Evolutionary conservation across 2,888 invertebrate genomes (phyloP).

Genomic region (Xestoiulus laeticollis): DNA sequence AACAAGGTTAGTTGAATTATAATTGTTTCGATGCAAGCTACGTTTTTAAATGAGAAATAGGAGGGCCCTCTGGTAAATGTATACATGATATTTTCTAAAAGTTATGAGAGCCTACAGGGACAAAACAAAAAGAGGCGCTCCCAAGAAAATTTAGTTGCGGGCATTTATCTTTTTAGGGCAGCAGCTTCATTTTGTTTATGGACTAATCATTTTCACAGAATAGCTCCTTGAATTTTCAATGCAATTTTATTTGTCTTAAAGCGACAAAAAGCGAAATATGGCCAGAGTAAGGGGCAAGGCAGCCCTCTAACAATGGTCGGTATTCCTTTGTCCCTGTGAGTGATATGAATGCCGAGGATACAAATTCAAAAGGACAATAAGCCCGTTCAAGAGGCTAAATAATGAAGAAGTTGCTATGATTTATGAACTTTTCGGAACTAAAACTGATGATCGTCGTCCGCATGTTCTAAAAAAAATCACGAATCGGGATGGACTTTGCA

Average conservation of each 20-base stretch:
- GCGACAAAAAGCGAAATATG: constrained; percentile 37
- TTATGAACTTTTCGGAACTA: not conserved
- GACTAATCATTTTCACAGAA: constrained; percentile 28
- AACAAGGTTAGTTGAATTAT: no score
- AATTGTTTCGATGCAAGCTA: no score
- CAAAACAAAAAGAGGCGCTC: not conserved
- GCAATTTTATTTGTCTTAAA: constrained; percentile 33
- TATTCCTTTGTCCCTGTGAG: constrained; percentile 3
- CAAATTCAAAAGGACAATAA: constrained; percentile 21
- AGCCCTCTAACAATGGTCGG: constrained; percentile 4
- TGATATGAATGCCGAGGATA: constrained; percentile 22
- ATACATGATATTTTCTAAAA: not conserved
- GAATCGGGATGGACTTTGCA: not conserved
- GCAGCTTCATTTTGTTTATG: constrained; percentile 28
- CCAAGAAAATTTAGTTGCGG: not conserved
- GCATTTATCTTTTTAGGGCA: constrained; percentile 10
- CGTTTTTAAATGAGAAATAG: not conserved
- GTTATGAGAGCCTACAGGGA: not conserved
- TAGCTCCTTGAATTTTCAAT: constrained; percentile 34
- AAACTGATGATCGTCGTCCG: not conserved
- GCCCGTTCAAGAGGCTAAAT: constrained; percentile 21
- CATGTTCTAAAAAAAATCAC: not conserved
- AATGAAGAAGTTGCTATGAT: constrained; percentile 33
- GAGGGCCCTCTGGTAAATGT: not conserved
- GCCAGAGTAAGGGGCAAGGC: not conserved